Percentiles rank a stretch among this genome's conserved stretches.
phyloP scores from a whole-genome alignment of 2,888 invertebrate genomes.

The Caenorhabditis sp. region DNA sequence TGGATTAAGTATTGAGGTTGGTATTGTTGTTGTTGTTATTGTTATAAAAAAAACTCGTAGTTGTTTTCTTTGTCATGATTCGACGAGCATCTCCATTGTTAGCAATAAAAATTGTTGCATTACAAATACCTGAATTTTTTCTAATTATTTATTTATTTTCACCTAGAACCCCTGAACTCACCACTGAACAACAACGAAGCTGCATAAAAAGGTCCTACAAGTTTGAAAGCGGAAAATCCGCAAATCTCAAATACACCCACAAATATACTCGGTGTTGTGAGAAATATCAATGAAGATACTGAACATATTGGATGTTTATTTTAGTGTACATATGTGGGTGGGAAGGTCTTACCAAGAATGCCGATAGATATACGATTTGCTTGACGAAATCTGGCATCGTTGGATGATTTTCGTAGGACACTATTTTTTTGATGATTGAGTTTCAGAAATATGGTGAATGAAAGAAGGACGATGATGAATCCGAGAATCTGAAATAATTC shows the following conservation, averaged over 20 bases:
- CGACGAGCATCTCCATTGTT: constrained; percentile 20
- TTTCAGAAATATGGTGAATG: constrained; percentile 21
- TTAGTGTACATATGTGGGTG: too few relatives aligned
- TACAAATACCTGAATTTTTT: constrained; percentile 22
- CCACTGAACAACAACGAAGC: constrained; percentile 27
- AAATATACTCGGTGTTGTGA: constrained; percentile 27
- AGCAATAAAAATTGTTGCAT: constrained; percentile 26
- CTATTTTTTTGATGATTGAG: constrained; percentile 12
- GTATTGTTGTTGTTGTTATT: too few relatives aligned
- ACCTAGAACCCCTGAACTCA: constrained; percentile 1
- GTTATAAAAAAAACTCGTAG: background rate
- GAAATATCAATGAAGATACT: constrained; percentile 16
- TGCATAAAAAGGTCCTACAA: constrained; percentile 34
- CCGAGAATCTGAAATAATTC: constrained; percentile 23
- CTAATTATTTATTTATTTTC: too few relatives aligned
- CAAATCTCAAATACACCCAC: constrained; percentile 30
- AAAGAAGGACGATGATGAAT: constrained; percentile 12
- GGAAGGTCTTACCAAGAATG: constrained; percentile 7
- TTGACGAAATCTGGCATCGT: background rate
- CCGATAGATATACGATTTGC: background rate
- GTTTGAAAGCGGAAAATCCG: constrained; percentile 29
- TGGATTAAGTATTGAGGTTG: too few relatives aligned
- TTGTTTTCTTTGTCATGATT: too few relatives aligned
- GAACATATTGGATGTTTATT: background rate
- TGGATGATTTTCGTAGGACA: background rate